Percentiles rank a stretch among this genome's conserved stretches.
These are phyloP conservation scores for Nephrocerus scutellatus DNA, from an alignment of 2,888 invertebrate genomes.

Conservation along the genomic window DNA sequence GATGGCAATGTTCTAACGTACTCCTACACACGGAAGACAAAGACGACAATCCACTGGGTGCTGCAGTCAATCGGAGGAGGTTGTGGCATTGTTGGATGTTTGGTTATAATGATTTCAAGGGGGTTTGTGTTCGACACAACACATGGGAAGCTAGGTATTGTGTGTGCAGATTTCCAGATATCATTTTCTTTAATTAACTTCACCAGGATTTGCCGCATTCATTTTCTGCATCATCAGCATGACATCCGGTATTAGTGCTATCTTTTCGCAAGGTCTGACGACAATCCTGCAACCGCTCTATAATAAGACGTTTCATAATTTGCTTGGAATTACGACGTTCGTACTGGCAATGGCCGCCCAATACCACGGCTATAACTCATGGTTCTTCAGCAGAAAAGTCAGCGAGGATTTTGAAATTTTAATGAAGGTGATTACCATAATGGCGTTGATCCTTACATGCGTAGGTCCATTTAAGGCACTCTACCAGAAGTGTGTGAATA, in stretches of 20 bases:
- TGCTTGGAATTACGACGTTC: constrained; percentile 37
- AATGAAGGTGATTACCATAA: constrained; percentile 37
- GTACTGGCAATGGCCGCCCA: constrained; percentile 37
- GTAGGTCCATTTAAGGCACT: constrained; percentile 36
- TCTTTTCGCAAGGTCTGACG: constrained; percentile 34
- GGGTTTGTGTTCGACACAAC: constrained; percentile 30
- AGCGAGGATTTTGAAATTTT: constrained; percentile 27
- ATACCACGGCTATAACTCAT: constrained; percentile 41
- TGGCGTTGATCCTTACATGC: constrained; percentile 32
- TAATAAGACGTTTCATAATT: constrained; percentile 39
- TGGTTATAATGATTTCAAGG: constrained; percentile 37
- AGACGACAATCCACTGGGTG: constrained; percentile 44
- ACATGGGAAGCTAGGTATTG: constrained; percentile 36
- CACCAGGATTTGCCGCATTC: constrained; percentile 40
- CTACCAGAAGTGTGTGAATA: constrained; percentile 25
- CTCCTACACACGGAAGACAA: constrained; percentile 34
- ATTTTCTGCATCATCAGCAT: constrained; percentile 37
- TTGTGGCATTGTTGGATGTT: constrained; percentile 36
- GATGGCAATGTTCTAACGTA: constrained; percentile 34
- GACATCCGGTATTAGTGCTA: constrained; percentile 34
- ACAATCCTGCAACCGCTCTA: constrained; percentile 33
- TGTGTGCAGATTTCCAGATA: not conserved
- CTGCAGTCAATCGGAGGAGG: constrained; percentile 36
- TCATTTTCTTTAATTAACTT: too few species aligned
- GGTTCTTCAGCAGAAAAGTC: constrained; percentile 31